phyloP scores from a whole-genome alignment of 1,140 invertebrate species.

The Orius laevigatus region DNA sequence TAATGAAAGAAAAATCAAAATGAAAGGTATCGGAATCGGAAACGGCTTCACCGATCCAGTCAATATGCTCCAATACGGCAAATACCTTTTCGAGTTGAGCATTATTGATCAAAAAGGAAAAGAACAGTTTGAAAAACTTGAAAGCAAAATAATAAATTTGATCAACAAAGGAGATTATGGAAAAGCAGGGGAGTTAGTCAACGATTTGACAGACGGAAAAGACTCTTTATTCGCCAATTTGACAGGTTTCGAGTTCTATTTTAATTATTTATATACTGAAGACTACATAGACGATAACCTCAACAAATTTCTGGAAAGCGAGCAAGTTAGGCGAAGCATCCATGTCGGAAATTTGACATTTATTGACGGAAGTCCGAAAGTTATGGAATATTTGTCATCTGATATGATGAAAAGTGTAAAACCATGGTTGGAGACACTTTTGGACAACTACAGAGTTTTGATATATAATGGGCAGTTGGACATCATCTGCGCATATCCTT shows the following conservation, averaged over 20 bases:
- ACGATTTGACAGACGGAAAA: conserved; percentile 10
- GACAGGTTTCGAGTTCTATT: conserved; percentile 62
- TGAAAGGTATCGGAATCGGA: conserved; percentile 61
- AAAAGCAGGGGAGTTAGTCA: conserved; percentile 12
- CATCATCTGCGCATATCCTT: conserved; percentile 63
- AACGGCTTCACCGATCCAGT: conserved; percentile 71
- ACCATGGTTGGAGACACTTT: conserved; percentile 50
- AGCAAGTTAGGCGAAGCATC: conserved; percentile 46
- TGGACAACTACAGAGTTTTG: conserved; percentile 34
- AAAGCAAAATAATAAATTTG: conserved; percentile 9
- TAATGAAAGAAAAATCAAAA: conserved; percentile 47
- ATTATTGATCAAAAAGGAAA: conserved; percentile 19
- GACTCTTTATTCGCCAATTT: conserved; percentile 35
- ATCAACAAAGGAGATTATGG: conserved; percentile 1
- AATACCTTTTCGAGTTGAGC: conserved; percentile 67
- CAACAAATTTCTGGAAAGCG: conserved; percentile 38
- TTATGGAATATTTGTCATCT: conserved; percentile 47
- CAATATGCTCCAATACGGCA: conserved; percentile 56
- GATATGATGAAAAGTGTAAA: conserved; percentile 76
- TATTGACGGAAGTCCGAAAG: conserved; percentile 27
- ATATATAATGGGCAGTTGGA: conserved; percentile 45
- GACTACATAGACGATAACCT: conserved; percentile 21
- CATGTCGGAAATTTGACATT: conserved; percentile 61
- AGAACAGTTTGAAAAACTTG: conserved; percentile 12
- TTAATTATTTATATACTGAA: conserved; percentile 47